Conservation (phyloP, 2,113 vertebrate genomes). For the Hiodon tergisus region DNA sequence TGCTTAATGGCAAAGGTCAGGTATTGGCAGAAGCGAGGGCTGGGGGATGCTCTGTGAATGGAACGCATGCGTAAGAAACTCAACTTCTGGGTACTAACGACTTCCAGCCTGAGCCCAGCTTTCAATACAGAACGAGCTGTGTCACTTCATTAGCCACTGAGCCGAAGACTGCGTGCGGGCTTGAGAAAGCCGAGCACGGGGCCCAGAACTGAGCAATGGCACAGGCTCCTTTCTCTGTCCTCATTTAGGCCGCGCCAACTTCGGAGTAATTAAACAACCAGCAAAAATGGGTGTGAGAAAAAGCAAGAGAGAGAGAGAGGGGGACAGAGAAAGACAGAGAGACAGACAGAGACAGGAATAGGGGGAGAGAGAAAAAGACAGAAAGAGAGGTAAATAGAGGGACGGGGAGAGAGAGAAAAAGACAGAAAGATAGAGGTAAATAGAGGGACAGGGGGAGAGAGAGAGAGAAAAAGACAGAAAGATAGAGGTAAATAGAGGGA, state of each 20-base stretch:
- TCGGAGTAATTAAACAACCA: slow-evolving; percentile 11
- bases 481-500: no score
- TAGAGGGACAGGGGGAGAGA: no score
- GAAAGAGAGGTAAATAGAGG: not conserved
- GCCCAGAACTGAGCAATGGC: not conserved
- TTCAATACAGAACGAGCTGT: slow-evolving; percentile 12
- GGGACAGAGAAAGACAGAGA: not conserved
- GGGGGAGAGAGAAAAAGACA: not conserved
- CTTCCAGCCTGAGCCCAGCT: slow-evolving; percentile 35
- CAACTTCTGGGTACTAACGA: slow-evolving; percentile 36
- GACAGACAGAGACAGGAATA: not conserved
- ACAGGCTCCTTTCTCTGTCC: no score
- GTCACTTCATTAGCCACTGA: slow-evolving; percentile 3
- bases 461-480: slow-evolving; percentile 5
- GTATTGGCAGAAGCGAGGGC: slow-evolving; percentile 28
- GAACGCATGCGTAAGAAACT: not conserved
- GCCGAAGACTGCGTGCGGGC: not conserved
- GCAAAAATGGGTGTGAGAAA: not conserved
- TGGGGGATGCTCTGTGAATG: slow-evolving; percentile 19
- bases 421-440: no score
- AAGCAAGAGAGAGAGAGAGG: not conserved
- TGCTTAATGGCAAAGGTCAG: slow-evolving; percentile 42
- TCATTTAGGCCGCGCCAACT: not conserved
- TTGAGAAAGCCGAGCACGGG: not conserved
- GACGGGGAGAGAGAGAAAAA: not conserved